Evolutionary conservation across 2,797 vertebrate species (phyloP).

Genomic region (Pagetopsis macropterus): DNA sequence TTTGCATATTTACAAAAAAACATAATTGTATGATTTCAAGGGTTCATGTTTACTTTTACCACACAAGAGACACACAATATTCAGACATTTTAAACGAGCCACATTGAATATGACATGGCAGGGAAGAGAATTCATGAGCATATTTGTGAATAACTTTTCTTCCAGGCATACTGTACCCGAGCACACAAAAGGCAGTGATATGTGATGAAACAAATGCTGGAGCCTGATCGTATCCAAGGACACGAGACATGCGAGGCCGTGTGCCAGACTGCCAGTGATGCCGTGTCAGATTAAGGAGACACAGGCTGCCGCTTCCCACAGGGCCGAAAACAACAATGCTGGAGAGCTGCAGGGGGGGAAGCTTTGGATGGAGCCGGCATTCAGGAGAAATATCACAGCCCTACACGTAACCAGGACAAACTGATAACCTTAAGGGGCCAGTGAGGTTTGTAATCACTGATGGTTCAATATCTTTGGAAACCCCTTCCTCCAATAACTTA

Average conservation of each 20-base stretch:
- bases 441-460: background rate
- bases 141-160: constrained; percentile 20
- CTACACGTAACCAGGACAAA: background rate
- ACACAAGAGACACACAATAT: background rate
- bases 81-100: background rate
- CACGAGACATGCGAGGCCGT: constrained; percentile 50
- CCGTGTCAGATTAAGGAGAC: constrained; percentile 72
- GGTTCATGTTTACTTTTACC: background rate
- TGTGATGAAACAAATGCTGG: constrained; percentile 42
- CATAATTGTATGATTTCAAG: background rate
- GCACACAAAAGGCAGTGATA: constrained; percentile 32
- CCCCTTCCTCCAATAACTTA: background rate
- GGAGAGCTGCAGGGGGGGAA: constrained; percentile 45
- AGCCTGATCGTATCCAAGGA: constrained; percentile 51
- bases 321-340: constrained; percentile 54
- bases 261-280: constrained; percentile 68
- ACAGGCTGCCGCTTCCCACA: constrained; percentile 68
- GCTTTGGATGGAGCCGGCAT: constrained; percentile 41
- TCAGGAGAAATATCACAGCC: constrained; percentile 7
- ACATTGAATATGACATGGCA: background rate
- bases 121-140: background rate
- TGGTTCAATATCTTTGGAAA: background rate
- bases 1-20: background rate
- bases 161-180: constrained; percentile 13
- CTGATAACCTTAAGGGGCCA: background rate